Base-by-base conservation (phyloP, 2,888 invertebrate genomes). In the Pheosia tremula region DNA sequence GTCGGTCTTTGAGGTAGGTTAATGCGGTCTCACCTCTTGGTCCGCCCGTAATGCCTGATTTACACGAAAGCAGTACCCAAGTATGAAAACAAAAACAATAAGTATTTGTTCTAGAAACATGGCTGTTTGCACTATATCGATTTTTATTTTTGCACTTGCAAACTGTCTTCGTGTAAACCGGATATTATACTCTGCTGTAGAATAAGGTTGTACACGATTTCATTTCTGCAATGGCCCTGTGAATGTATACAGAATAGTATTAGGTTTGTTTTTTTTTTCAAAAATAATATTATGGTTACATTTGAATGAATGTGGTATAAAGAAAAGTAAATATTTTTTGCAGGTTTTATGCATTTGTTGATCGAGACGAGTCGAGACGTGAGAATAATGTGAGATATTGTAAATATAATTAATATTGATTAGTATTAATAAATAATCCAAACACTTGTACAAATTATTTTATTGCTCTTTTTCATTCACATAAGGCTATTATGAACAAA, bases 351-450 rank as follows among this genome's bases (percentile, higher is more conserved):
- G 87, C 83, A 88, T 87, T 88, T 87, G 88, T 89, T 89, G 78
- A 82, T 82, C 79, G 79, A 83, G 83, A 81, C 78, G 71, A 79
- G 62, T 56, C 69, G 75, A 78, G 76, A 72, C 63, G 84, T 71
- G 77, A 80, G 85, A 80, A 81, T 79, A 83, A 71, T 75, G 79
- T 78, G 80, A 83, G 80, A 82, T 79, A 72, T 84, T 89, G 89
- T 90, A 89, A 89, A 90, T 89, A 90, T 86, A 82, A 89, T 85
- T 86, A 79, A 85, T 89, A 89, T 86, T 88, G 82, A 83, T 85
- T 90, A 91, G 86, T 89, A 84, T 86, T 89, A 87, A 84, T 84
- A 88, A 86, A 88, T 77, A 73, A 89, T 78, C 78, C 82, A 86
- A 85, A 84, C 79, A 85, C 74, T 79, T 77, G 69, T 54, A 61